phyloP scores from a whole-genome alignment of 2,113 vertebrate genomes.

The Pleuronectes platessa region DNA sequence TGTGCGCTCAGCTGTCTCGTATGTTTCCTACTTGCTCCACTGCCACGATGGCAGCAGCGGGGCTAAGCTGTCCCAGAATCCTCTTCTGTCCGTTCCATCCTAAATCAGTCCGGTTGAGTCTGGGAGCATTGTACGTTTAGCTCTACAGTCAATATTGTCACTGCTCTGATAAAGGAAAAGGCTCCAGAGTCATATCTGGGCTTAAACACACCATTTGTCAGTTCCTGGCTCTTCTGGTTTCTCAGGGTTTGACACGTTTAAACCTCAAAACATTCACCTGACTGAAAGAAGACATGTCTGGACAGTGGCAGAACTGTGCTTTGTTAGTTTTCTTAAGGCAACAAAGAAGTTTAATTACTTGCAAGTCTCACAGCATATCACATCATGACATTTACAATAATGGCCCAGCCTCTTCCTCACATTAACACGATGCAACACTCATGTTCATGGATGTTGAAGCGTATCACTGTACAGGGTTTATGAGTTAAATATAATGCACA shows the following conservation, averaged over 20 bases:
- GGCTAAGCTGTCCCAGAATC: slow-evolving; percentile 53
- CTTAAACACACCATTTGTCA: slow-evolving; percentile 23
- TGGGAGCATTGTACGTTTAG: slow-evolving; percentile 33
- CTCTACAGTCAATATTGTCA: slow-evolving; percentile 58
- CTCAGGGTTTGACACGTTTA: slow-evolving; percentile 34
- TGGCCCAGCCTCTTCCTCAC: too few species aligned
- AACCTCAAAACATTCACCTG: slow-evolving; percentile 11
- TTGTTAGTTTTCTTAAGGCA: not conserved
- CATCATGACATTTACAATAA: not conserved
- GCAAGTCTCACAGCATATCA: not conserved
- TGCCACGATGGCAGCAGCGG: slow-evolving; percentile 43
- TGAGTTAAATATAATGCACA: not conserved
- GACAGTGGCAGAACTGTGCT: not conserved
- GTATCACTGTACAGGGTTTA: not conserved
- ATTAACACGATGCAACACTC: too few species aligned
- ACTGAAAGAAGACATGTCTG: slow-evolving; percentile 1
- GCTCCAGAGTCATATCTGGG: slow-evolving; percentile 20
- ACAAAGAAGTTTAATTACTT: not conserved
- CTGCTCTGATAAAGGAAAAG: slow-evolving; percentile 34
- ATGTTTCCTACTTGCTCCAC: slow-evolving; percentile 40
- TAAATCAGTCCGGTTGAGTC: slow-evolving; percentile 37
- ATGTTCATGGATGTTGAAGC: not conserved
- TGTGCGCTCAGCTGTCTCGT: slow-evolving; percentile 60
- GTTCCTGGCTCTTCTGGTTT: slow-evolving; percentile 23
- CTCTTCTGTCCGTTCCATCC: slow-evolving; percentile 27